Conservation (phyloP, 2,797 vertebrate species). For the Gorsachius magnificus region DNA sequence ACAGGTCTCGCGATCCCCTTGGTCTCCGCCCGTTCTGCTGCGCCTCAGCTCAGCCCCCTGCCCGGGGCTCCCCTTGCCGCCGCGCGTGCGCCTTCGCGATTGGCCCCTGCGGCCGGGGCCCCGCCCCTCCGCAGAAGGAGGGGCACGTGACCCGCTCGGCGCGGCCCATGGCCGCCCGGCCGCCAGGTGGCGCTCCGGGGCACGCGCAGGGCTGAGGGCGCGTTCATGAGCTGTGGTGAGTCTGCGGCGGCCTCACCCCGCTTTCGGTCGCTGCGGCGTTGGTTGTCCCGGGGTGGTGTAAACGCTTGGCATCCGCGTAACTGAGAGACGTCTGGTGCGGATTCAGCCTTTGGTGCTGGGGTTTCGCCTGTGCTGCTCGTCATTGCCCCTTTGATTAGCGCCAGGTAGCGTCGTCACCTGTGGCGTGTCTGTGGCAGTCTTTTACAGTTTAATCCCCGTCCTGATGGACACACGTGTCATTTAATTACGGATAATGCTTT, state of each 20-base stretch:
- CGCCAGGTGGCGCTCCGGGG: background rate
- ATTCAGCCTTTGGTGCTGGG: background rate
- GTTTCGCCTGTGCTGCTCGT: background rate
- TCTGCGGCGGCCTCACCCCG: too few species aligned
- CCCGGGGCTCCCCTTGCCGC: too few species aligned
- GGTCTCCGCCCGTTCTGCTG: background rate
- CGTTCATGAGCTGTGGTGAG: fast-evolving
- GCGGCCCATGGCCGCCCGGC: background rate
- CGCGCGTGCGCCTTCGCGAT: too few species aligned
- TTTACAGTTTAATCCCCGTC: background rate
- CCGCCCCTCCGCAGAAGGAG: background rate
- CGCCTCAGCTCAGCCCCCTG: too few species aligned
- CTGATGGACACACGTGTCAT: fast-evolving
- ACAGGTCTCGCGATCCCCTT: fast-evolving
- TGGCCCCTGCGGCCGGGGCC: background rate
- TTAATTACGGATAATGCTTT: background rate
- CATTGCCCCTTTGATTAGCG: fast-evolving
- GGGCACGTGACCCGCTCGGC: too few species aligned
- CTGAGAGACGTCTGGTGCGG: background rate
- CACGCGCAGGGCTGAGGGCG: too few species aligned
- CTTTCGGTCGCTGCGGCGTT: fast-evolving
- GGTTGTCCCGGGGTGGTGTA: fast-evolving
- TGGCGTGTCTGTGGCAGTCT: background rate
- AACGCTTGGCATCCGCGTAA: background rate
- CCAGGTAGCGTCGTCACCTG: background rate